Evolutionary conservation across 2,888 invertebrate species (phyloP).

Genomic region (Gandaritis pyraliata): DNA sequence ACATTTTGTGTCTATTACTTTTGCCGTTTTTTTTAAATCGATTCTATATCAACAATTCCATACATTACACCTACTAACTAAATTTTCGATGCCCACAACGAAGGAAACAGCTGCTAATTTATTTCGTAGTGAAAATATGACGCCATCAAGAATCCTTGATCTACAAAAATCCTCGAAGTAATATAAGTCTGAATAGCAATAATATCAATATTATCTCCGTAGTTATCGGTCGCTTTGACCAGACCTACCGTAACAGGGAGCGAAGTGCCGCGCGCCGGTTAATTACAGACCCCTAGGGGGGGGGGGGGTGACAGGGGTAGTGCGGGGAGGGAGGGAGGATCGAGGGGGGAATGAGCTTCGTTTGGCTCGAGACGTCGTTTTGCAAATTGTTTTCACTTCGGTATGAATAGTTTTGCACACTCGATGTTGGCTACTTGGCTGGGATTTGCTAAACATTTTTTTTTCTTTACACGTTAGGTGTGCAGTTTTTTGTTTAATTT

Average conservation of each 20-base stretch:
- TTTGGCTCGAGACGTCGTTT: slow-evolving; percentile 38
- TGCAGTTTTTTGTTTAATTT: background rate
- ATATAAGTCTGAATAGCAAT: slow-evolving; percentile 23
- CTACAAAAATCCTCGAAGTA: slow-evolving; percentile 2
- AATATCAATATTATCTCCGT: slow-evolving; percentile 38
- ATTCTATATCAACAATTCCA: too few relatives aligned
- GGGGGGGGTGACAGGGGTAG: slow-evolving; percentile 18
- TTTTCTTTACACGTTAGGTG: background rate
- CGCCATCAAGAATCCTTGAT: slow-evolving; percentile 2
- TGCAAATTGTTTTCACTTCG: slow-evolving; percentile 39
- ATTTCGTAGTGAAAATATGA: background rate
- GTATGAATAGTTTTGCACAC: slow-evolving; percentile 29
- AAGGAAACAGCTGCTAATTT: background rate
- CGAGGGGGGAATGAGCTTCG: slow-evolving; percentile 38
- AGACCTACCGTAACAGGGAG: slow-evolving; percentile 41
- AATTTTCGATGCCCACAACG: background rate
- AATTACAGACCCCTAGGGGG: slow-evolving; percentile 36
- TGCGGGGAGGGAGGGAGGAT: slow-evolving; percentile 17
- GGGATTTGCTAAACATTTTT: slow-evolving; percentile 16
- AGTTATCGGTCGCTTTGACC: slow-evolving; percentile 26
- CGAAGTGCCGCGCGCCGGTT: slow-evolving; percentile 41
- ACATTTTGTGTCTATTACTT: too few relatives aligned
- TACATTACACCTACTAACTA: too few relatives aligned
- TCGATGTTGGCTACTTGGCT: slow-evolving; percentile 9
- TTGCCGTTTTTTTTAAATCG: too few relatives aligned